These are phyloP conservation scores for Xestia rhomboidea DNA, from an alignment of 2,888 invertebrate species.

Conservation along the genomic window DNA sequence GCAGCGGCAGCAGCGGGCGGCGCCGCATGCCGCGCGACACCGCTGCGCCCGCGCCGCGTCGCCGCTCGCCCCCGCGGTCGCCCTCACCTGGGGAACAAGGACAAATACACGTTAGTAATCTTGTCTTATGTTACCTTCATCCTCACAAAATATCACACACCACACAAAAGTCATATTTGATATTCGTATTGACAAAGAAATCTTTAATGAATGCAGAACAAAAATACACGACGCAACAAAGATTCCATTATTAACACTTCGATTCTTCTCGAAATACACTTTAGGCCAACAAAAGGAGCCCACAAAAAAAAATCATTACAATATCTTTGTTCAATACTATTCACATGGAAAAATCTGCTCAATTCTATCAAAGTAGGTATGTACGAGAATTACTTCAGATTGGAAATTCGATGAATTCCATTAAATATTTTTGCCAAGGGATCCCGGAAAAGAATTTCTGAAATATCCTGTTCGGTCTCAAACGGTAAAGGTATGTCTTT, in stretches of 20 bases:
- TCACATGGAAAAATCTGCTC: conserved; percentile 56
- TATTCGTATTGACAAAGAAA: not conserved
- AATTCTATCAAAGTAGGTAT: conserved; percentile 12
- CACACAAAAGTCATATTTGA: too few relatives aligned
- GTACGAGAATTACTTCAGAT: conserved; percentile 32
- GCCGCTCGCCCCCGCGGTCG: conserved; percentile 84
- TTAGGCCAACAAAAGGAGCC: conserved; percentile 30
- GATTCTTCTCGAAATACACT: conserved; percentile 32
- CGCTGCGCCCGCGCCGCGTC: conserved; percentile 86
- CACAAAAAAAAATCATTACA: conserved; percentile 28
- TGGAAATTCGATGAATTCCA: conserved; percentile 55
- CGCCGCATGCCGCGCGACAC: conserved; percentile 90
- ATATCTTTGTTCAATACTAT: conserved; percentile 55
- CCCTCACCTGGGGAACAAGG: conserved; percentile 81
- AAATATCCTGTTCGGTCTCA: conserved; percentile 31
- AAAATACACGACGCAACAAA: conserved; percentile 1
- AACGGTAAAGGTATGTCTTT: not conserved
- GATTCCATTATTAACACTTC: conserved; percentile 50
- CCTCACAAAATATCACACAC: too few relatives aligned
- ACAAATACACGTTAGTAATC: not conserved
- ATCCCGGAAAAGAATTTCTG: conserved; percentile 31
- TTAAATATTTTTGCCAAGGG: conserved; percentile 49
- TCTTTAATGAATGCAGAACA: not conserved
- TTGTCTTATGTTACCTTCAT: too few relatives aligned
- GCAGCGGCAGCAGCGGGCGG: conserved; percentile 89